Evolutionary conservation across 2,888 invertebrate species (phyloP).

Genomic region (Isoperla grammatica): DNA sequence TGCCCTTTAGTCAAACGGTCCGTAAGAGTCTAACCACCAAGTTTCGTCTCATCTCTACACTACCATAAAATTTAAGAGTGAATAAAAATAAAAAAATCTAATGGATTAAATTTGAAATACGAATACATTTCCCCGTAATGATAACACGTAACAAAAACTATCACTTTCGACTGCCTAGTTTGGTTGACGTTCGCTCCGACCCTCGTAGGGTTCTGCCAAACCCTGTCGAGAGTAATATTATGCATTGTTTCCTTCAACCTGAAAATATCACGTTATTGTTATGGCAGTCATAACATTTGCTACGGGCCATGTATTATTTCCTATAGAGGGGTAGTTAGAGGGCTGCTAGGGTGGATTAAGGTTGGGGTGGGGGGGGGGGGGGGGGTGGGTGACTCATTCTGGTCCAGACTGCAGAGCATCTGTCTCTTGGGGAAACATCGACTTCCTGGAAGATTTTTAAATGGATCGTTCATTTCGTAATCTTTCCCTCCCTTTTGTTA

Average conservation of each 20-base stretch:
- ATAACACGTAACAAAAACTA: neutral
- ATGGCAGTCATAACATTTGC: constrained; percentile 13
- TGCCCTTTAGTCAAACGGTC: too few relatives aligned
- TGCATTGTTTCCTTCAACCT: constrained; percentile 4
- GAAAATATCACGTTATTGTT: constrained; percentile 1
- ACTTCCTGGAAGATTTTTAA: constrained; percentile 11
- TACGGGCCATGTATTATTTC: constrained; percentile 11
- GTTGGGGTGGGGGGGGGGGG: neutral
- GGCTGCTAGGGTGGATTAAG: neutral
- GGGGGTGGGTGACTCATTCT: neutral
- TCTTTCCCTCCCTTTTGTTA: constrained; percentile 1
- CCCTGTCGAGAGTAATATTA: neutral
- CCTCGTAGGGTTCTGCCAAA: neutral
- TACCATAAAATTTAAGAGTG: too few relatives aligned
- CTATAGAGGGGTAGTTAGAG: neutral
- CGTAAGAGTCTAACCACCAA: too few relatives aligned
- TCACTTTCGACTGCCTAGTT: too few relatives aligned
- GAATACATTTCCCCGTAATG: neutral
- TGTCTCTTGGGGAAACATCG: constrained; percentile 9
- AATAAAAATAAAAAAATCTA: too few relatives aligned
- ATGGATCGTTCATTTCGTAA: constrained; percentile 16
- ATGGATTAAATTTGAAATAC: neutral
- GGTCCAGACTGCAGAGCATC: constrained; percentile 14
- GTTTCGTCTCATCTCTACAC: too few relatives aligned
- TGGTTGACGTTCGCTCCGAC: too few relatives aligned